Conservation (phyloP, 2,888 invertebrate genomes). For the Drosophila peninsularis region DNA sequence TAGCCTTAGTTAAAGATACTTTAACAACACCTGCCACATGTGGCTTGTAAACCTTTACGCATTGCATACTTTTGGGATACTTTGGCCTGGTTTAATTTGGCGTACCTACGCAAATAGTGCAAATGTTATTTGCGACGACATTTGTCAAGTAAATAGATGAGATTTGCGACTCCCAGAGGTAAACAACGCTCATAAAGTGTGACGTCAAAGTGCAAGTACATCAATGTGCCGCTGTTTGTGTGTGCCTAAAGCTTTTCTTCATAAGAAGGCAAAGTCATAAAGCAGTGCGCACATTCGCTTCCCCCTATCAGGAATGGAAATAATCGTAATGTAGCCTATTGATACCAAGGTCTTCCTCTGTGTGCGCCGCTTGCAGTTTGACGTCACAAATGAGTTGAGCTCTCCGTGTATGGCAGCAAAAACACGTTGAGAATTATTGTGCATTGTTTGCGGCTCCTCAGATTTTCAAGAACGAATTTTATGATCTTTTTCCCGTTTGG, state of each 20-base stretch:
- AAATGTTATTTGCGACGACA: background rate
- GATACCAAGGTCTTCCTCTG: constrained; percentile 19
- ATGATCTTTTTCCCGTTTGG: background rate
- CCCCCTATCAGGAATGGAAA: constrained; percentile 15
- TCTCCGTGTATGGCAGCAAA: background rate
- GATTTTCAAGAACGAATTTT: background rate
- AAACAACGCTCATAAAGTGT: constrained; percentile 13
- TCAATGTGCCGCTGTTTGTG: constrained; percentile 12
- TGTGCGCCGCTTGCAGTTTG: constrained; percentile 41
- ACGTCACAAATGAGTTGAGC: constrained; percentile 38
- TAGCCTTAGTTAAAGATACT: background rate
- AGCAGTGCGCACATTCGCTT: constrained; percentile 26
- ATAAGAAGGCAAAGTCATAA: constrained; percentile 21
- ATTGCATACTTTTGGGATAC: constrained; percentile 43
- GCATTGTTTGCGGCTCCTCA: constrained; percentile 21
- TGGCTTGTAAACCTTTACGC: background rate
- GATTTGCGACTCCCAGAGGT: background rate
- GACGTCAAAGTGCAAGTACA: constrained; percentile 46
- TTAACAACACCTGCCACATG: background rate
- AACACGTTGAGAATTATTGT: constrained; percentile 28
- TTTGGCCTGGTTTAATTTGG: background rate
- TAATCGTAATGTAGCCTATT: constrained; percentile 17
- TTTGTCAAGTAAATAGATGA: constrained; percentile 8
- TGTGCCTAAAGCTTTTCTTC: constrained; percentile 2
- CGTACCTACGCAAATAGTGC: background rate